phyloP scores from a whole-genome alignment of 2,888 invertebrate species.

The Tolmerus cingulatus region DNA sequence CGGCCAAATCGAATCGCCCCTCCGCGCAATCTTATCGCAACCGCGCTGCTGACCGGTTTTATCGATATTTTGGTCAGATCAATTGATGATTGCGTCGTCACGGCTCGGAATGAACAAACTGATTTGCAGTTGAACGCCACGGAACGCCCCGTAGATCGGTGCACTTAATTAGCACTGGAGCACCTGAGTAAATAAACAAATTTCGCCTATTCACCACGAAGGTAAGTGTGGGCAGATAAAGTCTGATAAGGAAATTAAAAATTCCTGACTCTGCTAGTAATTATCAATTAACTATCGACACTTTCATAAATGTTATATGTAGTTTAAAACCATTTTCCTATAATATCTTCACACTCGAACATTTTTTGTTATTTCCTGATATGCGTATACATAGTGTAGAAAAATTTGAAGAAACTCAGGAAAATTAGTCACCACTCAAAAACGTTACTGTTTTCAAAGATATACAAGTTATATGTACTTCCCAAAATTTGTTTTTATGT shows the following conservation, averaged over 20 bases:
- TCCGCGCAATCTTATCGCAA: not conserved
- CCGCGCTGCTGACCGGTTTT: not conserved
- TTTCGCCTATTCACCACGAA: not conserved
- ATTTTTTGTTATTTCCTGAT: not conserved
- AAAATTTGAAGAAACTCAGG: too few species aligned
- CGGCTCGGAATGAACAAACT: not conserved
- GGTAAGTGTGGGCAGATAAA: not conserved
- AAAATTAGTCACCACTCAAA: too few species aligned
- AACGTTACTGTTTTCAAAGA: too few species aligned
- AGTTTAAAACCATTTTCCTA: not conserved
- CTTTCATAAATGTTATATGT: not conserved
- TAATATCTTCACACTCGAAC: not conserved
- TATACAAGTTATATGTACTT: too few species aligned
- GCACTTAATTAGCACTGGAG: not conserved
- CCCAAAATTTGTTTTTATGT: too few species aligned
- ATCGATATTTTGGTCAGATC: not conserved
- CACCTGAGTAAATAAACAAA: not conserved
- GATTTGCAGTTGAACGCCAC: not conserved
- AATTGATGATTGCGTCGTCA: not conserved
- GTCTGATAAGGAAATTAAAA: not conserved
- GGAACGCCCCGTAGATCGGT: not conserved
- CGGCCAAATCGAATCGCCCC: not conserved
- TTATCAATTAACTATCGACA: not conserved
- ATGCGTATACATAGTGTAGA: too few species aligned
- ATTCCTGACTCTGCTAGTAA: not conserved